Base-by-base conservation (phyloP, 1,140 invertebrate genomes). In the Eueides isabella region DNA sequence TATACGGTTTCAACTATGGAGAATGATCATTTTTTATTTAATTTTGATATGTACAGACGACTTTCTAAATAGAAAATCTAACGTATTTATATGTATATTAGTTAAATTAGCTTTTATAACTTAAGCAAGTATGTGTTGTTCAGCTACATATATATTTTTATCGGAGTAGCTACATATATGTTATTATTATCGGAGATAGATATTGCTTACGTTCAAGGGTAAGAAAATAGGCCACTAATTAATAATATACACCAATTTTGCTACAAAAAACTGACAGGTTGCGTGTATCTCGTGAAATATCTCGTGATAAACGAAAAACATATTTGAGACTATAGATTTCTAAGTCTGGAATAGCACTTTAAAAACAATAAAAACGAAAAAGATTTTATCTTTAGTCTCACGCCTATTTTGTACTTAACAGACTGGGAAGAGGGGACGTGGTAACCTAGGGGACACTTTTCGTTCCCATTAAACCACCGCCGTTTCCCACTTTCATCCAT, bases 191-290 rank as follows among this genome's bases (percentile, higher is more conserved):
- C n/a, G 48, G 48, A 55, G 19, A 26, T 23, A 55, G 7, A 55
- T 55, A 55, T n/a, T n/a, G 9, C 48, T 6, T n/a, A n/a, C n/a
- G 48, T 23, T 1, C 48, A 55, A 55, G 11, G 11, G 0, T 14
- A 55, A 23, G 48, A 55, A 55, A 55, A 55, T 55, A n/a, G 48
- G 48, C 2, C 23, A 26, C 23, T 55, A 55, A 55, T 55, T 55
- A 55, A 12, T 55, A 55, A 55, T 55, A 55, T 26, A 55, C 23
- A 9, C 2, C 2, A 26, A 12, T 55, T 55, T 55, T 55, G 7
- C 23, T 1, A 55, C 19, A 26, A 55, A 55, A 55, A 9, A 23
- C 7, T 5, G 23, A 26, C 26, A 55, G 3, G 26, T 55, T 26
- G 23, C 48, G 48, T 55, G 48, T 55, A 55, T 55, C 26, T 3